A percentile compares a stretch with the other conserved stretches of the same genome.
phyloP scores from a whole-genome alignment of 2,888 invertebrate genomes.

The Tetrapedia diversipes region DNA sequence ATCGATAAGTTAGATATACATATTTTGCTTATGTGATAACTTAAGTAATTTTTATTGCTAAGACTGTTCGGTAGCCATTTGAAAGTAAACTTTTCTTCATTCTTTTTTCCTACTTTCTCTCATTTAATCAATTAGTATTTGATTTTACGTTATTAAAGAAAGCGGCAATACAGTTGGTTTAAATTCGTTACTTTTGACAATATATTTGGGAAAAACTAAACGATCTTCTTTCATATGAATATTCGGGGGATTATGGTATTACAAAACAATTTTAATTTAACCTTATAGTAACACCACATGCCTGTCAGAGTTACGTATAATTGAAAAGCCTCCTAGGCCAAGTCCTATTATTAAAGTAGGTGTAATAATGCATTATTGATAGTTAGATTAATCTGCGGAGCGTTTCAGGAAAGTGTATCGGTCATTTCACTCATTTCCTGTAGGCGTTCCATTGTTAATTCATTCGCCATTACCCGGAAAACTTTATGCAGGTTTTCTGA shows the following conservation, averaged over 20 bases:
- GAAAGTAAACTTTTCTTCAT: too few relatives aligned
- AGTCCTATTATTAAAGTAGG: too few relatives aligned
- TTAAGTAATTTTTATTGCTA: not conserved
- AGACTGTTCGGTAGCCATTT: not conserved
- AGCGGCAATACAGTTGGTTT: too few relatives aligned
- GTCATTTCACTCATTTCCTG: slow-evolving; percentile 17
- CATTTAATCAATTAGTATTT: not conserved
- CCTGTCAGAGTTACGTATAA: too few relatives aligned
- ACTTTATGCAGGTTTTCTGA: slow-evolving; percentile 65
- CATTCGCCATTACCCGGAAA: slow-evolving; percentile 61
- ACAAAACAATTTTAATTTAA: too few relatives aligned
- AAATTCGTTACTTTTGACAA: too few relatives aligned
- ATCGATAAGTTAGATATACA: slow-evolving; percentile 23
- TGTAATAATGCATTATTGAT: not conserved
- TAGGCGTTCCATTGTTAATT: slow-evolving; percentile 52
- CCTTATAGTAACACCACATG: too few relatives aligned
- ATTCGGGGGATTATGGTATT: too few relatives aligned
- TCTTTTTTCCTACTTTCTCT: not conserved
- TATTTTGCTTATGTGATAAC: not conserved
- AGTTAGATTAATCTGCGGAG: not conserved
- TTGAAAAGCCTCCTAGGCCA: too few relatives aligned
- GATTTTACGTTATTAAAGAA: too few relatives aligned
- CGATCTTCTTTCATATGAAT: too few relatives aligned
- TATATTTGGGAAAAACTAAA: not conserved
- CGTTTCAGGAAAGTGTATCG: slow-evolving; percentile 6